Percentiles rank a stretch among this genome's conserved stretches.
phyloP scores from a whole-genome alignment of 2,113 vertebrate species.

The Trachemys scripta region DNA sequence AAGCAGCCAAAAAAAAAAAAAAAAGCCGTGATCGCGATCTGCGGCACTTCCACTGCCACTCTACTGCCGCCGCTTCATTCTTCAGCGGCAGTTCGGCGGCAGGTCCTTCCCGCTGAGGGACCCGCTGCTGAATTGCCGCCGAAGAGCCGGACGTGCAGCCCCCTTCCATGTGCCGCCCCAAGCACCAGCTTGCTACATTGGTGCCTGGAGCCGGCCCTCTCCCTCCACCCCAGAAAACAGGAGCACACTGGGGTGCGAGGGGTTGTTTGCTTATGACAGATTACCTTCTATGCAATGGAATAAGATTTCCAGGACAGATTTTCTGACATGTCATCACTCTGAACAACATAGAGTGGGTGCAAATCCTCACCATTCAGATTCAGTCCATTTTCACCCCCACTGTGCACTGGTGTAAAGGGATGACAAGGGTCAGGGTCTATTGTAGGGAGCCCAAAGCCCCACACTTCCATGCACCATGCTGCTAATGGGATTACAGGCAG shows the following conservation, averaged over 20 bases:
- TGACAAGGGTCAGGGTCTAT: rapidly evolving
- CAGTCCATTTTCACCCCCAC: rapidly evolving
- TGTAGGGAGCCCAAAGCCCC: background rate
- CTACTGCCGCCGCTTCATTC: no score
- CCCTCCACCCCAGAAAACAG: background rate
- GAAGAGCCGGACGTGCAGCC: no score
- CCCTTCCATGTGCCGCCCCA: no score
- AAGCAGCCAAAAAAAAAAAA: no score
- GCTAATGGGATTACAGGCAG: background rate
- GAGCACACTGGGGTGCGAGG: background rate
- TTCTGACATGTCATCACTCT: background rate
- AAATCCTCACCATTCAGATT: rapidly evolving
- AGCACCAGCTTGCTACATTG: no score
- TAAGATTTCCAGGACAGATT: rapidly evolving
- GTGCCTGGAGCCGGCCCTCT: no score
- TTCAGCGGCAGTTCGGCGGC: no score
- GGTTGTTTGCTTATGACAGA: background rate
- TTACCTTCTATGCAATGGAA: rapidly evolving
- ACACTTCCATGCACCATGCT: background rate
- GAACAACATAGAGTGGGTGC: rapidly evolving
- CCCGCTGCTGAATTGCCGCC: no score
- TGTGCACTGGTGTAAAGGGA: rapidly evolving
- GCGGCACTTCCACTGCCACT: no score
- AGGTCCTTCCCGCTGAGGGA: no score
- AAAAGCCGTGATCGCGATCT: no score